Conservation (phyloP, 1,140 invertebrate species). For the Nephila pilipes region DNA sequence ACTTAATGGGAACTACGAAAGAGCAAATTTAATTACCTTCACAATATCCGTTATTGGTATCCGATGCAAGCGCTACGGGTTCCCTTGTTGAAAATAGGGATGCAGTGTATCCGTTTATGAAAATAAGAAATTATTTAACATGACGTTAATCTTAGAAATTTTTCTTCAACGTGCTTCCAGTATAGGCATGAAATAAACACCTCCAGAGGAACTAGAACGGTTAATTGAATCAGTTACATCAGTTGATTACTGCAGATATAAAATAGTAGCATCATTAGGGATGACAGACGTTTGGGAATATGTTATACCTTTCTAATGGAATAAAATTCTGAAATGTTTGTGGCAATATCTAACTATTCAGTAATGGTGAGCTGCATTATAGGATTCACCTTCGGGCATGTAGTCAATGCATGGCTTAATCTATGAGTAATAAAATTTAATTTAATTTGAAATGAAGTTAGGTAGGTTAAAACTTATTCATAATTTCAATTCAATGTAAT, state of each 20-base stretch:
- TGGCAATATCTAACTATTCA: background rate
- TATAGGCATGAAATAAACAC: background rate
- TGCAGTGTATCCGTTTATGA: background rate
- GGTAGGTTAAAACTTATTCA: no score
- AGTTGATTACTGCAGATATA: background rate
- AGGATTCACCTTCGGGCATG: background rate
- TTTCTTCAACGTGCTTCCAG: background rate
- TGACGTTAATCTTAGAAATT: slow-evolving; percentile 8
- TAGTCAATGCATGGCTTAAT: slow-evolving; percentile 8
- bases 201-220: background rate
- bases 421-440: background rate
- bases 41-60: background rate
- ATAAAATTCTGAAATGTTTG: background rate
- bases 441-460: background rate
- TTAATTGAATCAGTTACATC: slow-evolving; percentile 3
- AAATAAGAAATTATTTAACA: slow-evolving; percentile 21
- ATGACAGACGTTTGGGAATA: background rate
- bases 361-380: background rate
- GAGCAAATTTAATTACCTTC: slow-evolving; percentile 38
- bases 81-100: background rate
- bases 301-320: background rate
- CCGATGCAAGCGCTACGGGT: background rate
- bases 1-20: background rate
- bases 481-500: no score
- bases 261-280: slow-evolving; percentile 11